Evolutionary conservation across 37 sponge, comb jelly and placozoan genomes (phyloP).

Genomic region (Ephydatia muelleri): DNA sequence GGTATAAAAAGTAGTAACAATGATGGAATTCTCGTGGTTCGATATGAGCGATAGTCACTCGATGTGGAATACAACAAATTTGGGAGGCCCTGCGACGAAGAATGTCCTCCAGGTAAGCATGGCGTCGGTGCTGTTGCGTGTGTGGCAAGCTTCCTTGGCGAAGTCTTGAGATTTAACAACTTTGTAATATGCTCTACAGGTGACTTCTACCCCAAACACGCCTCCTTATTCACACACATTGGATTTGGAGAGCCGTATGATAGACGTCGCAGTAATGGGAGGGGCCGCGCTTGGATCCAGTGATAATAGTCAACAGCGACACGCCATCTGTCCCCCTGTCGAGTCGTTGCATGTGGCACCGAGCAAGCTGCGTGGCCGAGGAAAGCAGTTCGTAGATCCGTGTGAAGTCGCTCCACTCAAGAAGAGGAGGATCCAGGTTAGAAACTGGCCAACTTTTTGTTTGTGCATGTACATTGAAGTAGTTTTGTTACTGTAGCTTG

Average conservation of each 20-base stretch:
- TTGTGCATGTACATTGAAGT: background rate
- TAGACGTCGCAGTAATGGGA: slow-evolving; percentile 4
- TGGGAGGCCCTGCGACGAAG: background rate
- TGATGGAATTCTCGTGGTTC: background rate
- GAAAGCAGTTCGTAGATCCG: slow-evolving; percentile 50
- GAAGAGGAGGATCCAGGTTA: slow-evolving; percentile 78
- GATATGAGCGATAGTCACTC: background rate
- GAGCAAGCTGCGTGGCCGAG: slow-evolving; percentile 10
- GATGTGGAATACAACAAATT: background rate
- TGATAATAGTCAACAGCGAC: slow-evolving; percentile 17
- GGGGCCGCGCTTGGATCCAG: background rate
- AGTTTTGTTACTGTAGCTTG: slow-evolving; percentile 20
- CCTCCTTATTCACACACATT: slow-evolving; percentile 65
- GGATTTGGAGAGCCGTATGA: slow-evolving; percentile 62
- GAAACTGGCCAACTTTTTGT: background rate
- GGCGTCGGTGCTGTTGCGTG: background rate
- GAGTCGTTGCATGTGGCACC: background rate
- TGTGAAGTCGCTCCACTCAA: slow-evolving; percentile 77
- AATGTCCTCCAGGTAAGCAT: background rate
- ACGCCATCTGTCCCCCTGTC: slow-evolving; percentile 7
- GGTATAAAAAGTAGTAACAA: background rate
- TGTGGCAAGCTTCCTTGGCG: background rate
- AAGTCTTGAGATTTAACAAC: background rate
- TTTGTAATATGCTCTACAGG: background rate
- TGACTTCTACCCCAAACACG: slow-evolving; percentile 36